phyloP scores from a whole-genome alignment of 2,797 vertebrate genomes.

The Melanotaenia pygmaea region DNA sequence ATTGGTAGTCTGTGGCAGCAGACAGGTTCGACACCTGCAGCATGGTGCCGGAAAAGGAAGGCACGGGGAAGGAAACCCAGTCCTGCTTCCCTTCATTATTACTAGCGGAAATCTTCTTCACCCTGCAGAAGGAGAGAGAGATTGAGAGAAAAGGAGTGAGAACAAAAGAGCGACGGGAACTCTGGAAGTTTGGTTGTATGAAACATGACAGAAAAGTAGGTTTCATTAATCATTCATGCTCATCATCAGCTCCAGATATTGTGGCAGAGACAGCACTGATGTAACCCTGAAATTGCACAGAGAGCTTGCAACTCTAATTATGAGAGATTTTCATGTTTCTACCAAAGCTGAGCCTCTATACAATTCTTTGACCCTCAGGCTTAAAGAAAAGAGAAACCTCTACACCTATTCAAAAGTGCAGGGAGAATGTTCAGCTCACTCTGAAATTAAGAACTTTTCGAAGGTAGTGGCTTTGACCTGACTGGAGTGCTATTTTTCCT shows the following conservation, averaged over 20 bases:
- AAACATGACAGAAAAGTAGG: constrained; percentile 78
- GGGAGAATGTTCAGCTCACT: constrained; percentile 37
- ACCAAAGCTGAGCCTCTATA: constrained; percentile 25
- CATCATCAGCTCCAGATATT: constrained; percentile 61
- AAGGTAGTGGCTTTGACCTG: constrained; percentile 15
- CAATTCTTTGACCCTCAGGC: constrained; percentile 45
- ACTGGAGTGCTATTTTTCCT: constrained; percentile 6
- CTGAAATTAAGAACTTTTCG: constrained; percentile 13
- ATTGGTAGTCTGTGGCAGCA: constrained; percentile 88
- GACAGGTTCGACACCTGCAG: constrained; percentile 87
- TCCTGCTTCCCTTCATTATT: constrained; percentile 77
- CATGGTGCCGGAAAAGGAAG: constrained; percentile 72
- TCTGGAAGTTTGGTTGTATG: constrained; percentile 58
- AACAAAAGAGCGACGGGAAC: constrained; percentile 58
- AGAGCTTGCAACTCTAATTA: constrained; percentile 62
- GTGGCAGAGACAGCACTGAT: constrained; percentile 58
- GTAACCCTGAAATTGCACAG: constrained; percentile 32
- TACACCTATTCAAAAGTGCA: constrained; percentile 29
- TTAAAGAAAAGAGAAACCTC: background rate
- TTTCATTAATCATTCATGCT: constrained; percentile 79
- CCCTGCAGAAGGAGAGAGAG: constrained; percentile 76
- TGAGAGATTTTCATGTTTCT: constrained; percentile 49
- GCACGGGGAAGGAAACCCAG: constrained; percentile 88
- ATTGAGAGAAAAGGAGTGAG: constrained; percentile 39
- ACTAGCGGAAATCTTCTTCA: constrained; percentile 81